phyloP scores from a whole-genome alignment of 2,888 invertebrate genomes.

The Amorpha juglandis region DNA sequence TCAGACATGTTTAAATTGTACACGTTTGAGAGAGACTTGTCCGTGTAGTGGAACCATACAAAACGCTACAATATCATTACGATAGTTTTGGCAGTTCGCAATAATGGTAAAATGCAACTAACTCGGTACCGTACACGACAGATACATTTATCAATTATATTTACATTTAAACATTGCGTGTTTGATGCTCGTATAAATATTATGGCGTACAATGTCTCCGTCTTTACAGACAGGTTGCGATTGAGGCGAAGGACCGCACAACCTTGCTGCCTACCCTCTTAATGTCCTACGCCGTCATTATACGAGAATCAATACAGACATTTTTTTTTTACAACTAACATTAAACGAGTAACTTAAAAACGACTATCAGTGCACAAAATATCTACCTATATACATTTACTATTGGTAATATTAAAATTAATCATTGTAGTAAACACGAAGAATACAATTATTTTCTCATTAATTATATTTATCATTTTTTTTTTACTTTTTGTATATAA shows the following conservation, averaged over 20 bases:
- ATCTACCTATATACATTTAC: slow-evolving; percentile 71
- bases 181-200: background rate
- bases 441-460: slow-evolving; percentile 46
- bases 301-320: slow-evolving; percentile 68
- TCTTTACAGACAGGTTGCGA: slow-evolving; percentile 37
- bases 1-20: too few relatives aligned
- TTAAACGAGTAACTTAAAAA: slow-evolving; percentile 68
- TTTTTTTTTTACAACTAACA: slow-evolving; percentile 66
- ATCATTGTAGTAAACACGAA: slow-evolving; percentile 53
- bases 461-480: slow-evolving; percentile 42
- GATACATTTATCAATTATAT: slow-evolving; percentile 72
- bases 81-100: slow-evolving; percentile 83
- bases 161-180: slow-evolving; percentile 60
- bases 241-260: background rate
- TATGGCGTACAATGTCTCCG: slow-evolving; percentile 51
- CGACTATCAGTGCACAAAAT: slow-evolving; percentile 79
- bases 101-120: slow-evolving; percentile 83
- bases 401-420: slow-evolving; percentile 64
- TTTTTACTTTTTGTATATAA: slow-evolving; percentile 60
- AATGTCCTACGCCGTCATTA: slow-evolving; percentile 1
- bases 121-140: slow-evolving; percentile 61
- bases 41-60: slow-evolving; percentile 46
- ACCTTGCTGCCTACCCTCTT: background rate
- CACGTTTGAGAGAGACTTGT: background rate
- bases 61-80: slow-evolving; percentile 75